Percentiles rank a stretch among this genome's conserved stretches.
Evolutionary conservation across 2,113 vertebrate genomes (phyloP).

Genomic region (Muntiacus reevesi): DNA sequence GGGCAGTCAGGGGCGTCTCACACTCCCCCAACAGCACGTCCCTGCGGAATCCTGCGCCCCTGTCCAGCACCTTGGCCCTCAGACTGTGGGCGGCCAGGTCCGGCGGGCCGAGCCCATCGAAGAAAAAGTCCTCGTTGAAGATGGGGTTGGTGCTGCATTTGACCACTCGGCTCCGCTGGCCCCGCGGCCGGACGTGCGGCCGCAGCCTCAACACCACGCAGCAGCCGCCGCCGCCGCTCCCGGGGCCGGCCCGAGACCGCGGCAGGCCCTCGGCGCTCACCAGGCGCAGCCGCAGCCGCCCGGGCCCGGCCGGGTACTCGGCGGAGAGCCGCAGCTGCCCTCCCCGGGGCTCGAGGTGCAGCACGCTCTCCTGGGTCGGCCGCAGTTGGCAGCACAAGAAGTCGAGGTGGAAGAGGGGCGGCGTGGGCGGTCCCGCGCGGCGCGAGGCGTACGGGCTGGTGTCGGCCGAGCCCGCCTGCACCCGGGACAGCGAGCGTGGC

Average conservation of each 20-base stretch:
- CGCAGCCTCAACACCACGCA: conserved; percentile 69
- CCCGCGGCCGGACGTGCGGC: conserved; percentile 41
- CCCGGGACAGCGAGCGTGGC: not conserved
- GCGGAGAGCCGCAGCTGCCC: conserved; percentile 70
- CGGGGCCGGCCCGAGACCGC: not conserved
- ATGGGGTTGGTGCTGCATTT: conserved; percentile 74
- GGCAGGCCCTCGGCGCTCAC: conserved; percentile 76
- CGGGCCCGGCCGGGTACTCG: conserved; percentile 60
- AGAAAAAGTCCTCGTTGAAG: conserved; percentile 82
- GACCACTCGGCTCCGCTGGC: conserved; percentile 74
- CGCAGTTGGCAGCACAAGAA: conserved; percentile 54
- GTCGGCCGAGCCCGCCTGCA: not conserved
- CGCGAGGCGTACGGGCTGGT: conserved; percentile 56
- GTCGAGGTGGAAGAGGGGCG: conserved; percentile 69
- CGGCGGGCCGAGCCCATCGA: conserved; percentile 59
- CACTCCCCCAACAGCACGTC: conserved; percentile 71
- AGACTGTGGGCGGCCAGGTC: conserved; percentile 65
- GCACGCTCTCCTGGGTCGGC: conserved; percentile 66
- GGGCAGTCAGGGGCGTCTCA: conserved; percentile 49
- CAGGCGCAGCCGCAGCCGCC: conserved; percentile 72
- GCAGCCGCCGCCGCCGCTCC: conserved; percentile 67
- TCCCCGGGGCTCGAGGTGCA: conserved; percentile 64
- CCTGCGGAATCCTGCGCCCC: conserved; percentile 62
- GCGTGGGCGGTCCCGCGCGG: not conserved
- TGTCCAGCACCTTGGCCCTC: conserved; percentile 72